phyloP scores from a whole-genome alignment of 2,113 vertebrate species.

The Sinosuthora webbiana region DNA sequence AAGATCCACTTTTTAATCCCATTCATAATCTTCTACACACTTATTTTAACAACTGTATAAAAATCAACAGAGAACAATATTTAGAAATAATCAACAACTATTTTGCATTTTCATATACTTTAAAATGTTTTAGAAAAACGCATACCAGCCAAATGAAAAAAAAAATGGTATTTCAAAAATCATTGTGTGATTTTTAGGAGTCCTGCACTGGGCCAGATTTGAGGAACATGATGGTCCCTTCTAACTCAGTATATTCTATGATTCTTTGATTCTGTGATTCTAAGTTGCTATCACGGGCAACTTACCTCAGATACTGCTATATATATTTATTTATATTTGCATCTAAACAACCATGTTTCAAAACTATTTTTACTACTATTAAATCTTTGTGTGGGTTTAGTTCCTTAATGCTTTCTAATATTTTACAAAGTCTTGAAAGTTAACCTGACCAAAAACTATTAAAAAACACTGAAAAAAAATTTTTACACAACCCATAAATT shows the following conservation, averaged over 20 bases:
- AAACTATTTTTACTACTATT: neutral
- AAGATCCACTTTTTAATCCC: neutral
- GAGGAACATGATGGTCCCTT: neutral
- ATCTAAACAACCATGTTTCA: neutral
- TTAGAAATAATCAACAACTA: neutral
- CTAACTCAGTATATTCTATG: neutral
- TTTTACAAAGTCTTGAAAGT: neutral
- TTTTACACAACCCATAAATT: neutral
- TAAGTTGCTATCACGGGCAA: neutral
- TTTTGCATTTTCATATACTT: neutral
- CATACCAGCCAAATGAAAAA: neutral
- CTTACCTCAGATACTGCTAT: neutral
- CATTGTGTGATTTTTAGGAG: neutral
- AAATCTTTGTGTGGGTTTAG: neutral
- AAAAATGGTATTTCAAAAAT: neutral
- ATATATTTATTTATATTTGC: too few species aligned
- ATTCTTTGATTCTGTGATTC: neutral
- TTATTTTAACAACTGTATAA: neutral
- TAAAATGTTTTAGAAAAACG: neutral
- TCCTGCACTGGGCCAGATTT: neutral
- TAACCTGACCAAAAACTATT: neutral
- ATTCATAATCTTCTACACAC: neutral
- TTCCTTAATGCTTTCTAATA: neutral
- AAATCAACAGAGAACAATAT: neutral
- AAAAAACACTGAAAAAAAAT: rapidly evolving